phyloP scores from a whole-genome alignment of 2,113 vertebrate species.

The Odontophorus gujanensis region DNA sequence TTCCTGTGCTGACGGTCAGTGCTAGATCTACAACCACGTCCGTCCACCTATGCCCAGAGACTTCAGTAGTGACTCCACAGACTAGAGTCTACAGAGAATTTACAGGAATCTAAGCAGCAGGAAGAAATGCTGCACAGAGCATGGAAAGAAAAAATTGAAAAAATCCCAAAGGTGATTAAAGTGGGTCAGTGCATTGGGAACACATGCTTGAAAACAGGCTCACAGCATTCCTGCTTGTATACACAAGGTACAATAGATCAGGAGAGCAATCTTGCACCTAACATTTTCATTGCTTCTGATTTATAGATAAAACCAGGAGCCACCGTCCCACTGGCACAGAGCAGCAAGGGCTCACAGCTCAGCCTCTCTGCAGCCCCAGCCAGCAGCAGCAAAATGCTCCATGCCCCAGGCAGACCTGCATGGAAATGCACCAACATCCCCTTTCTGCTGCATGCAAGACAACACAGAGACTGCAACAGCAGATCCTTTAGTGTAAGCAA shows the following conservation, averaged over 20 bases:
- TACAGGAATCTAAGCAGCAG: not conserved
- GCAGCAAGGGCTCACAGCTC: not conserved
- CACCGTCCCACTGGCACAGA: not conserved
- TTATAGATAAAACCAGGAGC: not conserved
- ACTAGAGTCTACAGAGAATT: not conserved
- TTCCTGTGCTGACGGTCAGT: constrained; percentile 21
- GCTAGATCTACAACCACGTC: not conserved
- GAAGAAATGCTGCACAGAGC: not conserved
- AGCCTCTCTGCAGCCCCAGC: not conserved
- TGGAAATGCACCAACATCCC: not conserved
- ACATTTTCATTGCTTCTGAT: not conserved
- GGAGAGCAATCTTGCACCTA: not conserved
- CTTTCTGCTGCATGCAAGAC: not conserved
- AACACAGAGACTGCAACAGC: not conserved
- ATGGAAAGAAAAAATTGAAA: not conserved
- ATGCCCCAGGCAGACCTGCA: rapidly evolving
- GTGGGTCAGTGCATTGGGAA: not conserved
- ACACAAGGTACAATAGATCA: rapidly evolving
- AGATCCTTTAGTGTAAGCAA: not conserved
- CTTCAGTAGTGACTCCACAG: not conserved
- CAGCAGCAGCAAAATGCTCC: not conserved
- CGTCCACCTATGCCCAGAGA: not conserved
- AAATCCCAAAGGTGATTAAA: not conserved
- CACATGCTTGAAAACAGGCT: not conserved
- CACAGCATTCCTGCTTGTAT: not conserved